phyloP scores from a whole-genome alignment of 2,888 invertebrate species.

The Sinohyriopsis cumingii region DNA sequence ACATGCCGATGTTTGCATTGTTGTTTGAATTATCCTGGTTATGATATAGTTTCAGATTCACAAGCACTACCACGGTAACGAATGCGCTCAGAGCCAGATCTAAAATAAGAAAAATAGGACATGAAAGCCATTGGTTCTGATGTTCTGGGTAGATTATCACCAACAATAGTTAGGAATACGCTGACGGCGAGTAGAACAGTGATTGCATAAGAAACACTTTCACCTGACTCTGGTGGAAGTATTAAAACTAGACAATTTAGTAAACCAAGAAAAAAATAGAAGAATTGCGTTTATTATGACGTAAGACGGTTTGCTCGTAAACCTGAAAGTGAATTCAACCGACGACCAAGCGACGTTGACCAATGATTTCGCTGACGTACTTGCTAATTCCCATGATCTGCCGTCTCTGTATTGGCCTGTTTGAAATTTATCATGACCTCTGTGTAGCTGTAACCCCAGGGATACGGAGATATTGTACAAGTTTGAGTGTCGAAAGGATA shows the following conservation, averaged over 20 bases:
- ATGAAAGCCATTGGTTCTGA: constrained; percentile 38
- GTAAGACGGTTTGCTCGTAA: constrained; percentile 30
- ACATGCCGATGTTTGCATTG: no score
- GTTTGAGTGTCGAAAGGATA: constrained; percentile 24
- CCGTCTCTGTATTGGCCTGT: no score
- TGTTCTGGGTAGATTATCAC: constrained; percentile 36
- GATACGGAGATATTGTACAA: constrained; percentile 14
- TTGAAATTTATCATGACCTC: constrained; percentile 9
- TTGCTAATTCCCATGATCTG: no score
- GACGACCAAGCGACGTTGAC: neutral
- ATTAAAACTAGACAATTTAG: constrained; percentile 38
- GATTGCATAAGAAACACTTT: constrained; percentile 35
- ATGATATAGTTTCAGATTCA: constrained; percentile 30
- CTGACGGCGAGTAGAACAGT: constrained; percentile 41
- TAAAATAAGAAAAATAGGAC: constrained; percentile 33
- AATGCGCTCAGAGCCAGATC: constrained; percentile 31
- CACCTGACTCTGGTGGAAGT: constrained; percentile 34
- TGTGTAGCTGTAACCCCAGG: constrained; percentile 15
- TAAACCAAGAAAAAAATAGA: constrained; percentile 36
- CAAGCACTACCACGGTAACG: constrained; percentile 26
- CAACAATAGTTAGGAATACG: constrained; percentile 40
- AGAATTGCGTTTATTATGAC: constrained; percentile 35
- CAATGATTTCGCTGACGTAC: no score
- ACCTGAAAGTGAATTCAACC: constrained; percentile 9
- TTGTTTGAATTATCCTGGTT: neutral